phyloP scores from a whole-genome alignment of 2,888 invertebrate genomes.

The Aleiodes leptofemur region DNA sequence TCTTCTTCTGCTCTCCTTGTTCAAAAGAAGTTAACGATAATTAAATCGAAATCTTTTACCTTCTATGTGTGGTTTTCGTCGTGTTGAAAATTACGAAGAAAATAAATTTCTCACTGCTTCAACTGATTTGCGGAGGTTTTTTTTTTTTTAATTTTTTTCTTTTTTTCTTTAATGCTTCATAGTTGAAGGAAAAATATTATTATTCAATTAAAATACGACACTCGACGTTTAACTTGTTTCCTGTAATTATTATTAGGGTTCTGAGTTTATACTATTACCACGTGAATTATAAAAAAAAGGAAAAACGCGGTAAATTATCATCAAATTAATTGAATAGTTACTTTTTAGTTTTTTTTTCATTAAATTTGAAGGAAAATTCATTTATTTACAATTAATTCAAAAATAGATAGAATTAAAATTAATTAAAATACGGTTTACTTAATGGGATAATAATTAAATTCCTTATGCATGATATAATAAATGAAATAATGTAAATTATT shows the following conservation, averaged over 20 bases:
- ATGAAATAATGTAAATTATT: no score
- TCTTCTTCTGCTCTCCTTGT: constrained; percentile 16
- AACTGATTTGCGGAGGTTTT: neutral
- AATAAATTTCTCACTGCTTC: constrained; percentile 18
- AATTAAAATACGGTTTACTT: no score
- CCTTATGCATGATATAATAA: no score
- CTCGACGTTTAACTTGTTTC: constrained; percentile 32
- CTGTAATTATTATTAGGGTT: constrained; percentile 28
- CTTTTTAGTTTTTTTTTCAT: no score
- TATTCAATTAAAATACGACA: constrained; percentile 31
- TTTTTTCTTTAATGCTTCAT: neutral
- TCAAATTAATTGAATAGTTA: no score
- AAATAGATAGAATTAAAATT: no score
- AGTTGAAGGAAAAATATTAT: neutral
- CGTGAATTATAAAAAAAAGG: no score
- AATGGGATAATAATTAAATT: no score
- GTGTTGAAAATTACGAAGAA: constrained; percentile 26
- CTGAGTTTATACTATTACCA: neutral
- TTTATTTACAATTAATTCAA: no score
- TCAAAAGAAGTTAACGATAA: constrained; percentile 3
- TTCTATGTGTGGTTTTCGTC: constrained; percentile 23
- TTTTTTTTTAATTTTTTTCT: constrained; percentile 8
- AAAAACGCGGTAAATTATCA: no score
- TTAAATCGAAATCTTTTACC: constrained; percentile 9
- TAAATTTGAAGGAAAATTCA: no score